Base-by-base conservation (phyloP, 2,797 vertebrate genomes). In the Fundulus diaphanus region DNA sequence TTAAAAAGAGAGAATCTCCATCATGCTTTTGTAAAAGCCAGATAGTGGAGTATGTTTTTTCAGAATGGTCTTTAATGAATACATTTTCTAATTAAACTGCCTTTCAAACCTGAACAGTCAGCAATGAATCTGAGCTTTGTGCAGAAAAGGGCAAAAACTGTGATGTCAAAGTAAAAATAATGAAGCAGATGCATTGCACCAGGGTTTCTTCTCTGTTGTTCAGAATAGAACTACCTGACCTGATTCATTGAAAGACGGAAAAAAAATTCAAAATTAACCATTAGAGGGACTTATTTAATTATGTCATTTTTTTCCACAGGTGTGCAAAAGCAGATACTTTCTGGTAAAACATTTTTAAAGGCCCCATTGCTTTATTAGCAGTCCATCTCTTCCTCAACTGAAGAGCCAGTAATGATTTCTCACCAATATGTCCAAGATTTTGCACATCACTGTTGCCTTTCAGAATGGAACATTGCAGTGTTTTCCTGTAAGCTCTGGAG, bases 361-460 rank as follows among this genome's bases (percentile, higher is more conserved):
- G 59, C 44, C 8, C 74, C 65, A 59, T 76, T 31, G 71, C 51
- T 81, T 79, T 81, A 72, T 79, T 84, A 80, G 78, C 51, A 73
- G 27, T 70, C 44, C 51, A 46, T 79, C 52, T 69, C 40, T 67
- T 67, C 56, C 71, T 77, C 11, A 75, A 2, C 69, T 56, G 75
- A 20, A 78, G 7, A 59, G 66, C 75, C 73, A 70, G 16, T 44
- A 74, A 78, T 82, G 2, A 40, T 51, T 82, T 59, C 37, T 68
- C 72, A 20, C 65, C 71, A 69, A 73, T 35, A 44, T 48, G 72
- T 20, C 37, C 44, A 52, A 31, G 15, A 52, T 72, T 77, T 69
- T n/a, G 70, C 49, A 73, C n/a, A 46, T 18, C 1, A 65, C 46
- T 33, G 44, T 51, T 78, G 76, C 6, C 52, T 72, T 51, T 40